Percentiles rank a stretch among this genome's conserved stretches.
These are phyloP conservation scores for Papilio glaucus DNA, from an alignment of 1,140 invertebrate genomes.

Conservation along the genomic window DNA sequence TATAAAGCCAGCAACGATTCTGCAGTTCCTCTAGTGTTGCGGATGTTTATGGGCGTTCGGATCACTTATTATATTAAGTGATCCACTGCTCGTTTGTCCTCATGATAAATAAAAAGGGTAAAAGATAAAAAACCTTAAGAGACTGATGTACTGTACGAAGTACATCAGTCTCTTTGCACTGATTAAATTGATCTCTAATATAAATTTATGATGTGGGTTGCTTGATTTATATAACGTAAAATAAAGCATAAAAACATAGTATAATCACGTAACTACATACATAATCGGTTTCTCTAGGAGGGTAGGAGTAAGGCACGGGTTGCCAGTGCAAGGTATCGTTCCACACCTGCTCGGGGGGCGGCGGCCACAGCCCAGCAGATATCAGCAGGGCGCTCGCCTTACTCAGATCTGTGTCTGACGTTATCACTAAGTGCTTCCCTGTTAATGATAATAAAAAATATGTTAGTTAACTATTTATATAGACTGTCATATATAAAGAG, in stretches of 20 bases:
- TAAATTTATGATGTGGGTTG: too few relatives aligned
- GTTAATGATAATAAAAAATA: slow-evolving; percentile 18
- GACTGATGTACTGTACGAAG: too few relatives aligned
- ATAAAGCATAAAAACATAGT: neutral
- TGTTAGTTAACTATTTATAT: neutral
- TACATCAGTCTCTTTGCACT: too few relatives aligned
- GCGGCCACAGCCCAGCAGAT: slow-evolving; percentile 88
- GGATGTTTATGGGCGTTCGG: too few relatives aligned
- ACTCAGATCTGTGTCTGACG: slow-evolving; percentile 89
- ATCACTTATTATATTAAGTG: too few relatives aligned
- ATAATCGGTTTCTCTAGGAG: slow-evolving; percentile 65
- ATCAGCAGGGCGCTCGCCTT: slow-evolving; percentile 89
- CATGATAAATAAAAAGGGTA: too few relatives aligned
- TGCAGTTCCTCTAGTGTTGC: too few relatives aligned
- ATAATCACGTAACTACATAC: slow-evolving; percentile 54
- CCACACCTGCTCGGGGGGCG: slow-evolving; percentile 84
- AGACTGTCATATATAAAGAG: neutral
- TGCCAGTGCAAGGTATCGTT: slow-evolving; percentile 87
- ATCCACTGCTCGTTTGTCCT: too few relatives aligned
- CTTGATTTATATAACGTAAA: too few relatives aligned
- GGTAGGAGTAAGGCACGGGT: slow-evolving; percentile 85
- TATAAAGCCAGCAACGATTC: too few relatives aligned
- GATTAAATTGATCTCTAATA: too few relatives aligned
- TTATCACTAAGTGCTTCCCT: slow-evolving; percentile 82
- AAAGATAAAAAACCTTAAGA: too few relatives aligned